Conservation (phyloP, 2,113 vertebrate species). For the Phasianus colchicus region DNA sequence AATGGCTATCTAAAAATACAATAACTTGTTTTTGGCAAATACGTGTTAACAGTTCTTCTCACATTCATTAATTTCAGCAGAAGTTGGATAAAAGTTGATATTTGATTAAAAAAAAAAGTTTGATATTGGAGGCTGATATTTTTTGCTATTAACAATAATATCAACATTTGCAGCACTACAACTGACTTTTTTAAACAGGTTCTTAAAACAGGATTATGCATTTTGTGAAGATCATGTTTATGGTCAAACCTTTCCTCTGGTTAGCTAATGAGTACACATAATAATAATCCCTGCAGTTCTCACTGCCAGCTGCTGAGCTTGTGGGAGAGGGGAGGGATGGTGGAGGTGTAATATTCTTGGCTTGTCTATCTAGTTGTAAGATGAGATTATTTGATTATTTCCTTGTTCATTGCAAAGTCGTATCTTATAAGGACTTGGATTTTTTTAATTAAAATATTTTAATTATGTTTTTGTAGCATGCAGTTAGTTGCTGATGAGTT, state of each 20-base stretch:
- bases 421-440: neutral
- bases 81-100: neutral
- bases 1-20: neutral
- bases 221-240: neutral
- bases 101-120: too few relatives aligned
- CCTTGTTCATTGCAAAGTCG: neutral
- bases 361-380: neutral
- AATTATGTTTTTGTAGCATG: neutral
- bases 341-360: rapidly evolving
- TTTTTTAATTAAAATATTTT: neutral
- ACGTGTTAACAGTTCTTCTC: neutral
- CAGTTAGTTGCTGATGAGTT: neutral
- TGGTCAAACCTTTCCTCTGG: neutral
- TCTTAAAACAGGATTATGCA: neutral
- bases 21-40: neutral
- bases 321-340: neutral
- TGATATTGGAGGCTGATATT: neutral
- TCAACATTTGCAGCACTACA: neutral
- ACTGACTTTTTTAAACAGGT: neutral
- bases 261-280: neutral
- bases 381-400: neutral
- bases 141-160: neutral
- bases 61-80: neutral
- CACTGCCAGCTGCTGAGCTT: neutral
- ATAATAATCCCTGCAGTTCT: neutral